Conservation (phyloP, 1,140 invertebrate species). For the Phthorimaea operculella region DNA sequence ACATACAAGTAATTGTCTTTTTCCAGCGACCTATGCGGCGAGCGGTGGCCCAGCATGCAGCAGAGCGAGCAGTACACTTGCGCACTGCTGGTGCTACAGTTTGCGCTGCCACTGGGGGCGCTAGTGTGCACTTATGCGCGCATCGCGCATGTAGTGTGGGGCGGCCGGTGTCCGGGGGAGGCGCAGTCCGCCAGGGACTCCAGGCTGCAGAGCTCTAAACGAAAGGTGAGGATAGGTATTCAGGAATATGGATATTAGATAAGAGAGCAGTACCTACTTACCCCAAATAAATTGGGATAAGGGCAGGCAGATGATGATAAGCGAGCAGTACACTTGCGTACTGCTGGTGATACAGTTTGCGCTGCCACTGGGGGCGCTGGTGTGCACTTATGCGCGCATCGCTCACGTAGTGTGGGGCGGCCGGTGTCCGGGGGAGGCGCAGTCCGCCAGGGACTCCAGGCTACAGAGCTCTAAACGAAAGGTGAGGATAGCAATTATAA, state of each 20-base stretch:
- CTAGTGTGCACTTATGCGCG: constrained; percentile 87
- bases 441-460: constrained; percentile 80
- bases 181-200: constrained; percentile 83
- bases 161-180: constrained; percentile 82
- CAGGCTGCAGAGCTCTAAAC: constrained; percentile 85
- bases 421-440: constrained; percentile 84
- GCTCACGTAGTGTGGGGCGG: constrained; percentile 87
- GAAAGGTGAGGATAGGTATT: no score
- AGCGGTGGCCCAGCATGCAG: constrained; percentile 70
- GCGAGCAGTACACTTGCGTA: constrained; percentile 78
- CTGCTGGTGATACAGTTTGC: constrained; percentile 88
- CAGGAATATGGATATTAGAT: no score
- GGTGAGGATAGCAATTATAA: no score
- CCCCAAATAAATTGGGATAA: no score
- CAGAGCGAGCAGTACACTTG: constrained; percentile 79
- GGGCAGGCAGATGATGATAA: no score
- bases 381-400: constrained; percentile 89
- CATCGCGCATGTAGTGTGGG: constrained; percentile 89
- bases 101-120: constrained; percentile 83
- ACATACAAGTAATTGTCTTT: no score
- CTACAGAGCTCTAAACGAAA: constrained; percentile 89
- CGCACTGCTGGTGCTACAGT: constrained; percentile 84
- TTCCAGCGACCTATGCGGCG: constrained; percentile 74
- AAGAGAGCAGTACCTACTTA: no score
- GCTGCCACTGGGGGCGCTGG: constrained; percentile 81